Evolutionary conservation across 2,113 vertebrate species (phyloP).

Genomic region (Struthio camelus): DNA sequence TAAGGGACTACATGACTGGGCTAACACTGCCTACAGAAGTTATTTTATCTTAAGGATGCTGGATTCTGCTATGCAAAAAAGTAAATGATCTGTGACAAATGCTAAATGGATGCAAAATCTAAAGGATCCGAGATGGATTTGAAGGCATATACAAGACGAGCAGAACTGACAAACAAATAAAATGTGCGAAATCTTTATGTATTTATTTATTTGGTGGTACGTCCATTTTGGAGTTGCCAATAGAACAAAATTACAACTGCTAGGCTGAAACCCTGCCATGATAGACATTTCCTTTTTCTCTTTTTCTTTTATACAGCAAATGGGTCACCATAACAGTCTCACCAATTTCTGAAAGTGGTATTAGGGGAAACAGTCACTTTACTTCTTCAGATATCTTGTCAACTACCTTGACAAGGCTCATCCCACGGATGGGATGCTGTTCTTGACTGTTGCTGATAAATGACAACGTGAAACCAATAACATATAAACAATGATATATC

Average conservation of each 20-base stretch:
- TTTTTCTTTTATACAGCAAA: not conserved
- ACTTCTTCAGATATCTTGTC: not conserved
- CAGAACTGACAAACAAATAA: not conserved
- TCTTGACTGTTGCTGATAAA: not conserved
- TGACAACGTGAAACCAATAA: not conserved
- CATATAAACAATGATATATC: not conserved
- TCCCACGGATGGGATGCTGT: not conserved
- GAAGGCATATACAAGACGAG: not conserved
- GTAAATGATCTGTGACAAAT: conserved; percentile 16
- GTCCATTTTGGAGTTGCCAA: not conserved
- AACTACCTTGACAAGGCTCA: not conserved
- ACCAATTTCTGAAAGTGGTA: not conserved
- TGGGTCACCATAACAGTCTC: not conserved
- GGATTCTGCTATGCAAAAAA: conserved; percentile 21
- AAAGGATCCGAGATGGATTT: not conserved
- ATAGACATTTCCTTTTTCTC: not conserved
- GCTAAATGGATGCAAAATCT: conserved; percentile 2
- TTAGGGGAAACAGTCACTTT: not conserved
- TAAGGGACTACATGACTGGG: not conserved
- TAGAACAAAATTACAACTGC: not conserved
- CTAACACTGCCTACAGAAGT: conserved; percentile 39
- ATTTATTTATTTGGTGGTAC: not conserved
- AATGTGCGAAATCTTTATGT: not conserved
- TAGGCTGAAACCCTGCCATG: not conserved
- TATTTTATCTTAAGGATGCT: conserved; percentile 37